Percentiles rank a stretch among this genome's conserved stretches.
Conservation (phyloP, 2,888 invertebrate genomes). For the Catocala nupta region DNA sequence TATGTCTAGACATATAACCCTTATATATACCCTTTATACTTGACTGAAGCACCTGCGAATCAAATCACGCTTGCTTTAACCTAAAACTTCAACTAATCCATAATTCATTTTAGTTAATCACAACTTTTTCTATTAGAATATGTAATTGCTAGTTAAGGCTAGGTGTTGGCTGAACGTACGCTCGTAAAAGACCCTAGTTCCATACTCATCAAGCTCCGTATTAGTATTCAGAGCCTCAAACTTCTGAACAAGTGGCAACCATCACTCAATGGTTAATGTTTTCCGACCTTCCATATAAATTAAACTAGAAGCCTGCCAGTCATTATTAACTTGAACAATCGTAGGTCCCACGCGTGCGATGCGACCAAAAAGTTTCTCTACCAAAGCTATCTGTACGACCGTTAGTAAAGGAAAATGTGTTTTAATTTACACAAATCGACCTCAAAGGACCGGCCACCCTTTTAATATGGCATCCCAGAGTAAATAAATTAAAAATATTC, state of each 20-base stretch:
- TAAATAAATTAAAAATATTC: constrained; percentile 48
- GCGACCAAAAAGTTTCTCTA: constrained; percentile 55
- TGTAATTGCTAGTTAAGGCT: constrained; percentile 15
- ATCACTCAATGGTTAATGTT: constrained; percentile 54
- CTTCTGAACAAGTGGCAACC: constrained; percentile 31
- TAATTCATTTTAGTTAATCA: constrained; percentile 7
- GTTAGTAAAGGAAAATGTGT: constrained; percentile 43
- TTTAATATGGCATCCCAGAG: constrained; percentile 42
- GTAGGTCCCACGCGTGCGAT: constrained; percentile 51
- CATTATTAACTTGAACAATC: constrained; percentile 56
- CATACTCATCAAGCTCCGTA: constrained; percentile 40
- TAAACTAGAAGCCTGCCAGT: constrained; percentile 35
- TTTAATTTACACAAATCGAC: constrained; percentile 53
- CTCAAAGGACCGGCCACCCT: constrained; percentile 37
- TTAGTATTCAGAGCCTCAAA: constrained; percentile 47
- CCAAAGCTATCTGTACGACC: constrained; percentile 35
- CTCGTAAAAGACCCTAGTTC: constrained; percentile 37
- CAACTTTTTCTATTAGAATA: constrained; percentile 43
- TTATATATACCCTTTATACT: background rate
- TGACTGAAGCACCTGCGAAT: background rate
- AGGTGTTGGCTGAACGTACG: constrained; percentile 13
- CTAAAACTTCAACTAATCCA: background rate
- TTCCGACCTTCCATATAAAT: constrained; percentile 39
- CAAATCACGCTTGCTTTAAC: background rate
- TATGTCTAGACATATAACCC: background rate